These are phyloP conservation scores for Psylliodes chrysocephalus DNA, from an alignment of 2,888 invertebrate genomes.

Conservation along the genomic window DNA sequence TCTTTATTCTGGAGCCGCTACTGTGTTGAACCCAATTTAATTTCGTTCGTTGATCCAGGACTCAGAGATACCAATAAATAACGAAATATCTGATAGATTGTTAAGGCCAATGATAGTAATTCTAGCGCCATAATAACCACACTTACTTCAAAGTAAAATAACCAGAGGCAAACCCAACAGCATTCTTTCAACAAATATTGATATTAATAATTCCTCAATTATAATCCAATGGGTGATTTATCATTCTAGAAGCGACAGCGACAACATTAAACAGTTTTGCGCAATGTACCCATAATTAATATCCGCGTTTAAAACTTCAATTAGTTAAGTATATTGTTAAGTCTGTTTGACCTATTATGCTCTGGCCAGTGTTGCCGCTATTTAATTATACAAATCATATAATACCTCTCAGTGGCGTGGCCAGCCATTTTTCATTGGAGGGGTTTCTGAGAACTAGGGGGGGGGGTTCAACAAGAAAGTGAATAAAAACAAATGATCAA, in stretches of 20 bases:
- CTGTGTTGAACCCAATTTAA: too few relatives aligned
- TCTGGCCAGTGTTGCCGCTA: not conserved
- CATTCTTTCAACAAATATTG: constrained; percentile 51
- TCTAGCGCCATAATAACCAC: constrained; percentile 11
- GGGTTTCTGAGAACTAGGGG: too few relatives aligned
- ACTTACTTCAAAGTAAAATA: constrained; percentile 27
- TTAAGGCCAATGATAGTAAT: constrained; percentile 22
- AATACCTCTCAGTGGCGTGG: too few relatives aligned
- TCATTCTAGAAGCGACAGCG: constrained; percentile 49
- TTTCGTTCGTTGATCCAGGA: too few relatives aligned
- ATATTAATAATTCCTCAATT: constrained; percentile 54
- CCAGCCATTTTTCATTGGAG: too few relatives aligned
- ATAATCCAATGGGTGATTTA: constrained; percentile 47
- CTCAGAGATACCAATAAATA: too few relatives aligned
- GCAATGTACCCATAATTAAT: constrained; percentile 29
- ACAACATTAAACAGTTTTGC: constrained; percentile 40
- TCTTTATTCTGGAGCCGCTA: too few relatives aligned
- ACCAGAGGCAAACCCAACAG: constrained; percentile 32
- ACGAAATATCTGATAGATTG: constrained; percentile 20
- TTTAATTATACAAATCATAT: too few relatives aligned
- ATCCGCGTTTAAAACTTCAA: constrained; percentile 44
- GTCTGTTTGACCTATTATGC: not conserved
- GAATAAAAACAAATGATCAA: too few relatives aligned
- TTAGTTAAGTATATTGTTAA: constrained; percentile 49
- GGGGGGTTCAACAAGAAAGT: too few relatives aligned